These are phyloP conservation scores for Xyrichtys novacula DNA, from an alignment of 2,797 vertebrate genomes.

Conservation along the genomic window DNA sequence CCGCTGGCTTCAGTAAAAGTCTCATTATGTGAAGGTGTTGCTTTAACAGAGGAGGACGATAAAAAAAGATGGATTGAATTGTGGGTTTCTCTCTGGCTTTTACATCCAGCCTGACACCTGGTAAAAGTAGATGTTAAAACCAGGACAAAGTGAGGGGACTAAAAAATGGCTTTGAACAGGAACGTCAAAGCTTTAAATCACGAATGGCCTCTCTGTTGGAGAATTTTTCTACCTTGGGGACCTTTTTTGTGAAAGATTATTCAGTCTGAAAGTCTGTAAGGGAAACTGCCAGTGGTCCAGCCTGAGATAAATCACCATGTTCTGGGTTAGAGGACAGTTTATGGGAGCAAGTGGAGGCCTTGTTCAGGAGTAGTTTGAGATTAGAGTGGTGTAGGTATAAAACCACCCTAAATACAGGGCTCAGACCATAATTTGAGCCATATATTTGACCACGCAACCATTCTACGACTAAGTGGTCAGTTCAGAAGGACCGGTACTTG, in stretches of 20 bases:
- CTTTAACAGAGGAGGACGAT: constrained; percentile 11
- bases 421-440: constrained; percentile 57
- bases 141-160: background rate
- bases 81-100: constrained; percentile 18
- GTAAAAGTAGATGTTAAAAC: constrained; percentile 18
- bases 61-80: constrained; percentile 24
- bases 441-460: constrained; percentile 57
- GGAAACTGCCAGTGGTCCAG: constrained; percentile 4
- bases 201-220: constrained; percentile 17
- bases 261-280: constrained; percentile 28
- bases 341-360: constrained; percentile 16
- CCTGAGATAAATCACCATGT: constrained; percentile 25
- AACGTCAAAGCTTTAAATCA: constrained; percentile 24
- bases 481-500: constrained; percentile 10
- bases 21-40: constrained; percentile 20
- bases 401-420: constrained; percentile 58
- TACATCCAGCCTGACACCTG: constrained; percentile 19
- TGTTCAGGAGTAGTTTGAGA: constrained; percentile 40
- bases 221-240: constrained; percentile 8
- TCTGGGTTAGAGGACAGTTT: constrained; percentile 40
- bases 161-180: background rate
- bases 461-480: constrained; percentile 44
- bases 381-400: constrained; percentile 61
- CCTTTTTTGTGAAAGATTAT: constrained; percentile 9
- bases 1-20: constrained; percentile 12